These are phyloP conservation scores for Odontocerum albicorne DNA, from an alignment of 2,888 invertebrate genomes.

Conservation along the genomic window DNA sequence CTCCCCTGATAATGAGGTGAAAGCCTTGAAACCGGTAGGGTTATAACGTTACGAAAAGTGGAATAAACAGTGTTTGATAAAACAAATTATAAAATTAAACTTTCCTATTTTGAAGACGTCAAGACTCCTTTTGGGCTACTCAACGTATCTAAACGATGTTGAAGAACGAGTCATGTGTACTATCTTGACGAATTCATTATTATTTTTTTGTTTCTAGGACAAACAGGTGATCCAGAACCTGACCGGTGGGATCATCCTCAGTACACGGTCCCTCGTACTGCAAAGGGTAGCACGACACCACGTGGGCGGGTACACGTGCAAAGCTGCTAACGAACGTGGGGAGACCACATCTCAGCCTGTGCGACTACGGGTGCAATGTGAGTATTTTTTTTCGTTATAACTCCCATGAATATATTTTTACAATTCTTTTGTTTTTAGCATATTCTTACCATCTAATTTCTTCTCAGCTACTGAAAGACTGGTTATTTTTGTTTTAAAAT, in stretches of 20 bases:
- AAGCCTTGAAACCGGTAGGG: no score
- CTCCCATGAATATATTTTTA: no score
- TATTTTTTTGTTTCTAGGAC: constrained; percentile 59
- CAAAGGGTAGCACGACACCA: constrained; percentile 82
- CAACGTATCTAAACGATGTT: no score
- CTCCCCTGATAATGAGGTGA: no score
- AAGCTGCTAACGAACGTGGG: constrained; percentile 80
- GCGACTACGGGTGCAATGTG: constrained; percentile 79
- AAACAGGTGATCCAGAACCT: constrained; percentile 77
- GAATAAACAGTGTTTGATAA: no score
- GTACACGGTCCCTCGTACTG: constrained; percentile 84
- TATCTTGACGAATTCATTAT: neutral
- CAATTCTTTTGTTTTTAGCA: no score
- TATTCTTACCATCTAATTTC: no score
- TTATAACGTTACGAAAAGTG: no score
- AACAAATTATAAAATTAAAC: no score
- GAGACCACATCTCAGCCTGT: constrained; percentile 79
- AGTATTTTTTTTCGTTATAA: constrained; percentile 58
- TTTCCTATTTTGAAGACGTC: no score
- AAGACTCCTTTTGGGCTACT: no score
- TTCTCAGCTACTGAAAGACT: neutral
- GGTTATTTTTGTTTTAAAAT: neutral
- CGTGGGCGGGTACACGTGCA: constrained; percentile 82
- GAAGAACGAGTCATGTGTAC: no score
- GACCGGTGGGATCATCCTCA: constrained; percentile 82